Evolutionary conservation across 2,888 invertebrate species (phyloP), one percentile per base, ranked within the genome.

Genomic region (Biston betularia): DNA sequence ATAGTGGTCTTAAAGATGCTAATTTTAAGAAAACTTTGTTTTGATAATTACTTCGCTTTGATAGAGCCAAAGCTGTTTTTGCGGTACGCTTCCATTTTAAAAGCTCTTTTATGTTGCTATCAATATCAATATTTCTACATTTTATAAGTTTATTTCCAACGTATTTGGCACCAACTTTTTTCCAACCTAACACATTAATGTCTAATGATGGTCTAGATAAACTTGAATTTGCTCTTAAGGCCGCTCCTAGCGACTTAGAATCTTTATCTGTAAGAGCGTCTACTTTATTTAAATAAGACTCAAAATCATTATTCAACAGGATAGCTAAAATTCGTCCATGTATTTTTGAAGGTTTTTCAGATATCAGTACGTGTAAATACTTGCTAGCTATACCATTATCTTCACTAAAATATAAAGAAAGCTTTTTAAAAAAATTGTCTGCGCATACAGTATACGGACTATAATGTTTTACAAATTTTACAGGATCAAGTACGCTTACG

Each of bases 371-470:
- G 76, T 55, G 0, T 6, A 75, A 65, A 45, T 85, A 77, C 8
- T 71, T 65, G 2, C 74, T 72, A 6, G 83, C 82, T 10, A 89
- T 66, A 14, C 87, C 89, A 15, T 79, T 70, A 0, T 73, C 44
- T 71, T 88, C 89, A 12, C 73, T 70, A 69, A 89, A 90, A 65
- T 87, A 90, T 52, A 89, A 24, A 6, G 73, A 63, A 8, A 90
- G 50, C 35, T 81, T 82, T 1, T 73, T 76, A 1, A 87, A 67
- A 67, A 87, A 90, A 6, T 65, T 60, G 40, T 88, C 79, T 33
- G 33, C 45, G 0, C n/a, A 14, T n/a, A 2, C 35, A 0, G 59
- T 50, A 34, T 24, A 24, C 6, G 0, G 2, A 14, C 9, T 12
- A 35, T 46, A 68, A 14, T 55, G 11, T 56, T 63, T 45, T 40